phyloP scores from a whole-genome alignment of 2,888 invertebrate species.

The Sympetrum striolatum region DNA sequence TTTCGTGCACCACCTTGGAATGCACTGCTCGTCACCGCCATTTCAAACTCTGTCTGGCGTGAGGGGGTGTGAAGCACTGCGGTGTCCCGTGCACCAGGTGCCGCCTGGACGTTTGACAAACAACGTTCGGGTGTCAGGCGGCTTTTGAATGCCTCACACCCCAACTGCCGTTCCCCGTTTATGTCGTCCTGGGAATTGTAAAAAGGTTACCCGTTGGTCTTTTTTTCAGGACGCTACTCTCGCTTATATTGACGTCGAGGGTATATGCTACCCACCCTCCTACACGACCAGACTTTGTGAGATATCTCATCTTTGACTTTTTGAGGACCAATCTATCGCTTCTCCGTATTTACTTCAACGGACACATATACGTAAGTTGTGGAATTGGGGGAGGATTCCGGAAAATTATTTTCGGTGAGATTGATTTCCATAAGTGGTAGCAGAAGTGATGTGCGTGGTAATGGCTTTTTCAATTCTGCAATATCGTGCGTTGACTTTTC shows the following conservation, averaged over 20 bases:
- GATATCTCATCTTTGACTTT: background rate
- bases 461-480: background rate
- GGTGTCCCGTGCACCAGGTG: constrained; percentile 49
- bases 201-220: background rate
- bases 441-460: background rate
- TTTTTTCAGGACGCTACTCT: background rate
- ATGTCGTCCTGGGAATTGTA: background rate
- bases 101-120: constrained; percentile 49
- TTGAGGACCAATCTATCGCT: background rate
- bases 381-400: background rate
- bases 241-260: background rate
- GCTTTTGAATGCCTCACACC: background rate
- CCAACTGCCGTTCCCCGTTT: background rate
- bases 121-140: constrained; percentile 41
- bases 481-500: background rate
- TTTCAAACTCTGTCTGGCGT: background rate
- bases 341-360: background rate
- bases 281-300: background rate
- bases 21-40: background rate
- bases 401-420: background rate
- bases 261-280: background rate
- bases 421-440: background rate
- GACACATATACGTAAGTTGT: background rate
- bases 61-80: constrained; percentile 1
- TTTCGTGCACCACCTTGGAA: background rate